These are phyloP conservation scores for Dysidea cf. avara DNA, from an alignment of 37 sponge, comb jelly and placozoan genomes.

Conservation along the genomic window DNA sequence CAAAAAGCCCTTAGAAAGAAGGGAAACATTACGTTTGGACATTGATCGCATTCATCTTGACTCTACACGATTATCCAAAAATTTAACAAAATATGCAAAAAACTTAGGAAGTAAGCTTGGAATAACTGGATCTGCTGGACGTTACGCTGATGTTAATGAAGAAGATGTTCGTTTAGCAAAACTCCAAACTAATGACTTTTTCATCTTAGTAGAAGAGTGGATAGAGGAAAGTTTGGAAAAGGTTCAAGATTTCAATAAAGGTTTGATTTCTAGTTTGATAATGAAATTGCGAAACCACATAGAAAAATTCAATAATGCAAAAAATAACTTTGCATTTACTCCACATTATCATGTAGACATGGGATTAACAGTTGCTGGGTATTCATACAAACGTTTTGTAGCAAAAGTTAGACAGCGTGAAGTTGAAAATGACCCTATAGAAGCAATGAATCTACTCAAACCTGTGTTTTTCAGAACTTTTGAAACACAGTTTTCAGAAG, in stretches of 20 bases:
- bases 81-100: too few species aligned
- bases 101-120: too few species aligned
- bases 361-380: constrained; percentile 10
- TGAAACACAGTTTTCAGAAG: neutral
- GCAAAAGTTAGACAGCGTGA: neutral
- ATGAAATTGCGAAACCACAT: neutral
- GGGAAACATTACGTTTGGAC: too few species aligned
- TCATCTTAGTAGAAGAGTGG: too few species aligned
- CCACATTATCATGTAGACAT: constrained; percentile 8
- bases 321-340: neutral
- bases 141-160: too few species aligned
- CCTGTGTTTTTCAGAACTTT: neutral
- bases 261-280: neutral
- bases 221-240: neutral
- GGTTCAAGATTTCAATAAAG: neutral
- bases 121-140: too few species aligned
- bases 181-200: too few species aligned
- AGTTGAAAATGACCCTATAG: constrained; percentile 7
- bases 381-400: constrained; percentile 1
- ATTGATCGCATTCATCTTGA: too few species aligned
- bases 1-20: too few species aligned
- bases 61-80: too few species aligned
- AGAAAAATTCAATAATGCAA: neutral
- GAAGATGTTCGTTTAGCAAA: too few species aligned
- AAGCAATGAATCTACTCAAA: constrained; percentile 5